Evolutionary conservation across 30 jellyfish, hydroid and myxozoan genomes (phyloP).

Genomic region (Turritopsis rubra): DNA sequence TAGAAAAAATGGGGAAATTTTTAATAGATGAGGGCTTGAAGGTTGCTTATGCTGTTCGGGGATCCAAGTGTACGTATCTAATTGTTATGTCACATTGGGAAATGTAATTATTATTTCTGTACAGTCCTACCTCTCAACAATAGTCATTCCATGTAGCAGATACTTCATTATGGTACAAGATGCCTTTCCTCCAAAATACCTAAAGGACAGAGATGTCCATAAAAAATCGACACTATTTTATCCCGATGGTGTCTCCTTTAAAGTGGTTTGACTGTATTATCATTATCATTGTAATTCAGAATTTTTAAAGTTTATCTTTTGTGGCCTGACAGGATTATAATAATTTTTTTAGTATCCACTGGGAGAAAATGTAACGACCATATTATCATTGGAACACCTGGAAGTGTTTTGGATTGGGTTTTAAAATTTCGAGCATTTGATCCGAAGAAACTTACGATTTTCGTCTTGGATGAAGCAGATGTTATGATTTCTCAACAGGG

Average conservation of each 20-base stretch:
- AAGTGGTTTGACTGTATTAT: too few relatives aligned
- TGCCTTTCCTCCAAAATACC: too few relatives aligned
- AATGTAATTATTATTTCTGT: too few relatives aligned
- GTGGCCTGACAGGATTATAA: too few relatives aligned
- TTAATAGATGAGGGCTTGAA: constrained; percentile 76
- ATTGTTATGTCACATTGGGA: too few relatives aligned
- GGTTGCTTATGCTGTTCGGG: constrained; percentile 76
- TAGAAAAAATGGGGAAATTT: constrained; percentile 94
- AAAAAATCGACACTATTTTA: too few relatives aligned
- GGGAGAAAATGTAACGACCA: constrained; percentile 64
- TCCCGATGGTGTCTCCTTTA: too few relatives aligned
- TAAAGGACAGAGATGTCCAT: too few relatives aligned
- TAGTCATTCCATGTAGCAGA: too few relatives aligned
- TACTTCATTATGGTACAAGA: too few relatives aligned
- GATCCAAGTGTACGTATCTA: constrained; percentile 43
- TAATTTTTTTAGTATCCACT: constrained; percentile 57
- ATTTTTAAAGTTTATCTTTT: too few relatives aligned
- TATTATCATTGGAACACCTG: constrained; percentile 97
- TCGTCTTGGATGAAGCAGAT: constrained; percentile 99
- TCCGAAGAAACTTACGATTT: constrained; percentile 69
- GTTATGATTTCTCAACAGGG: constrained; percentile 99
- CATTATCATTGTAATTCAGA: too few relatives aligned
- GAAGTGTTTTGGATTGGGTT: constrained; percentile 93
- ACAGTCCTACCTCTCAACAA: not conserved
- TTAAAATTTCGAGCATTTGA: constrained; percentile 67